Evolutionary conservation across 2,797 vertebrate genomes (phyloP), one percentile per base, ranked within the genome.

Genomic region (Bradypodion ventrale): DNA sequence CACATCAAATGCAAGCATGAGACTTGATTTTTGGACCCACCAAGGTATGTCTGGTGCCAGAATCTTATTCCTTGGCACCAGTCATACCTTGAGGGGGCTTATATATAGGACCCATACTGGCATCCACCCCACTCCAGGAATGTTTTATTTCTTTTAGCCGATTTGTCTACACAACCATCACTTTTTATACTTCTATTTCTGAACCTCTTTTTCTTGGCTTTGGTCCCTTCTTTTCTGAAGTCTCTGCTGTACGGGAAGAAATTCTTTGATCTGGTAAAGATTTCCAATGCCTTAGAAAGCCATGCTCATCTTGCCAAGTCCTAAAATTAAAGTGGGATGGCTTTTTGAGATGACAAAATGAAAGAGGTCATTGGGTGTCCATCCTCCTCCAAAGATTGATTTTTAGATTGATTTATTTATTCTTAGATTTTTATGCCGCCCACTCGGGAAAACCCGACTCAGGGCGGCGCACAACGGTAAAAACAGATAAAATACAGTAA

Each of bases 201-300:
- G 69, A 76, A 19, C 49, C 81, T 13, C 32, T 40, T 32, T 0
- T 0, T 49, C 78, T 63, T 46, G 12, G 73, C 66, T 10, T 56
- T 80, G 78, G 65, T 73, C 77, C 82, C 82, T 0, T 0, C 4
- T 44, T 52, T 78, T 0, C 74, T 5, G 60, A 63, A 60, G 42
- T 44, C 35, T n/a, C n/a, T 0, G 0, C 37, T 35, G 0, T 3
- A 62, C 5, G 4, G 32, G 62, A 62, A 52, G 78, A 40, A n/a
- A 10, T 52, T 16, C 89, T 93, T 78, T 83, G 87, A 83, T 77
- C 70, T 23, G 27, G 29, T 42, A 49, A 85, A 84, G 89, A 74
- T 90, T 84, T 86, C 85, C 89, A 63, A 56, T 87, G 88, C 84
- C 85, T 40, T 49, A 0, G 8, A 79, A 66, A 83, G 85, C 78